phyloP scores from a whole-genome alignment of 35 echinoderm and acorn worm species.

The Diadema setosum region DNA sequence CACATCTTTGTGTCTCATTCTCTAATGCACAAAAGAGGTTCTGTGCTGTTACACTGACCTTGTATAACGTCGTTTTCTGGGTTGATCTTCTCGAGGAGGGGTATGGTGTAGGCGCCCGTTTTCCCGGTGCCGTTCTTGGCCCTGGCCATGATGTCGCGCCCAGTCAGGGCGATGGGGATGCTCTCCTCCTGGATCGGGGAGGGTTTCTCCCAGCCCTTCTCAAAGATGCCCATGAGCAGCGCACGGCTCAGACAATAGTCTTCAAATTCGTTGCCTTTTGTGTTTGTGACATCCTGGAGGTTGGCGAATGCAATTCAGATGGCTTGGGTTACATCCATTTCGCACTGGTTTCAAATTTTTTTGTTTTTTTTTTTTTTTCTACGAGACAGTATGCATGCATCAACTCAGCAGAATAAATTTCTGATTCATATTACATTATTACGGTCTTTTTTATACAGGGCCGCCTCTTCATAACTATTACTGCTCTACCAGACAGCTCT shows the following conservation, averaged over 20 bases:
- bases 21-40: too few relatives aligned
- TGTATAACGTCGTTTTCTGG: slow-evolving; percentile 70
- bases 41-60: too few relatives aligned
- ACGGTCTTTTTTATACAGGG: too few relatives aligned
- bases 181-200: slow-evolving; percentile 95
- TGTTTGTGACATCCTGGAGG: slow-evolving; percentile 91
- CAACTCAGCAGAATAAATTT: too few relatives aligned
- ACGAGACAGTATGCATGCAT: too few relatives aligned
- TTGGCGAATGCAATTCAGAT: neutral
- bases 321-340: too few relatives aligned
- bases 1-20: too few relatives aligned
- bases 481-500: too few relatives aligned
- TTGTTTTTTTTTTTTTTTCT: too few relatives aligned
- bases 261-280: slow-evolving; percentile 99
- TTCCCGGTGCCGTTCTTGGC: slow-evolving; percentile 98
- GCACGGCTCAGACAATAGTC: slow-evolving; percentile 83
- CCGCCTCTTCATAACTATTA: too few relatives aligned
- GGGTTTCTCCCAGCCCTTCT: slow-evolving; percentile 93
- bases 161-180: slow-evolving; percentile 84
- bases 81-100: slow-evolving; percentile 57
- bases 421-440: too few relatives aligned
- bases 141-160: slow-evolving; percentile 89
- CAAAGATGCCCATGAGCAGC: slow-evolving; percentile 95
- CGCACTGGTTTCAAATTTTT: too few relatives aligned
- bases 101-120: slow-evolving; percentile 88